These are phyloP conservation scores for Ellobius talpinus DNA, from an alignment of 2,113 vertebrate genomes.

Conservation along the genomic window DNA sequence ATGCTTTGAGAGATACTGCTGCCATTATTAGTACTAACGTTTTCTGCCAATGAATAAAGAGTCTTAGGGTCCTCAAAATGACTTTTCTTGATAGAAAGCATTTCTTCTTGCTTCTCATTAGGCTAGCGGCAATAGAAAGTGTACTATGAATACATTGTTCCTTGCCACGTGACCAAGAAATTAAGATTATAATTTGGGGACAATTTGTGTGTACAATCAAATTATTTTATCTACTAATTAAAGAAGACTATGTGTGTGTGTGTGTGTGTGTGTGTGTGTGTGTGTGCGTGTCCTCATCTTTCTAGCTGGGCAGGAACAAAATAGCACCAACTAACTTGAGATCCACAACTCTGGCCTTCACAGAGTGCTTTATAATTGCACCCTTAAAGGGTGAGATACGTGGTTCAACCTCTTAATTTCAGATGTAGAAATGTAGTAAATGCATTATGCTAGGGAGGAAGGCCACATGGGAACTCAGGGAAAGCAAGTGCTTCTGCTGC, in stretches of 20 bases:
- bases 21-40: background rate
- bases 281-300: background rate
- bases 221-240: slow-evolving; percentile 32
- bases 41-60: slow-evolving; percentile 67
- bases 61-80: slow-evolving; percentile 55
- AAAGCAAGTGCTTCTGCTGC: background rate
- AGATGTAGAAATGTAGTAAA: slow-evolving; percentile 38
- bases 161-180: background rate
- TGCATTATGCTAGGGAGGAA: background rate
- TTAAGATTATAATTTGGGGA: slow-evolving; percentile 19
- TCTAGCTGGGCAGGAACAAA: background rate
- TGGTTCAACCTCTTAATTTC: background rate
- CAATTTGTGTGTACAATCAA: slow-evolving; percentile 13
- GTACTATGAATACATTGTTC: slow-evolving; percentile 2
- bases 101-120: slow-evolving; percentile 69
- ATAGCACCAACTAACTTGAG: background rate
- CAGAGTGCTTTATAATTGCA: background rate
- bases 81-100: slow-evolving; percentile 61
- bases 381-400: background rate
- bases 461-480: background rate
- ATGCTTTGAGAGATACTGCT: slow-evolving; percentile 32
- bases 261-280: background rate
- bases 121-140: slow-evolving; percentile 69
- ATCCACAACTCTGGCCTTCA: background rate
- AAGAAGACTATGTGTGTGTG: background rate